A percentile compares a stretch with the other conserved stretches of the same genome.
Conservation (phyloP, 2,888 invertebrate genomes). For the Dasypogon diadema region DNA sequence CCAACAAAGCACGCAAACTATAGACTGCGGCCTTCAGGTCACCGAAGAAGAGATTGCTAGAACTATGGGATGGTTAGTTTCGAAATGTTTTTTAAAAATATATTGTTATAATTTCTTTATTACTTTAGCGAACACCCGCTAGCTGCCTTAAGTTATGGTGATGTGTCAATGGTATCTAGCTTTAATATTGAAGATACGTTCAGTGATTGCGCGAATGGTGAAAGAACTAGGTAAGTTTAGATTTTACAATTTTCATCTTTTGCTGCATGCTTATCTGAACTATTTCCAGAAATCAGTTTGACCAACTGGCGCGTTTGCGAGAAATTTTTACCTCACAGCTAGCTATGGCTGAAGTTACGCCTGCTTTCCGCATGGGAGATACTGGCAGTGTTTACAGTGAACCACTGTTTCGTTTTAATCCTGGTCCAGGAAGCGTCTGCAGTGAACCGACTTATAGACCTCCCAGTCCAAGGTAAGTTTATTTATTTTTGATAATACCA, state of each 20-base stretch:
- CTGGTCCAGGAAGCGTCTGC: constrained; percentile 83
- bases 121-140: constrained; percentile 82
- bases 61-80: constrained; percentile 77
- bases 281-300: constrained; percentile 73
- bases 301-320: constrained; percentile 83
- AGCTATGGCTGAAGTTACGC: constrained; percentile 79
- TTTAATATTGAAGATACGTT: constrained; percentile 72
- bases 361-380: constrained; percentile 71
- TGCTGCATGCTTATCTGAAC: neutral
- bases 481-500: no score
- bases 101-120: neutral
- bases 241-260: neutral
- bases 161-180: constrained; percentile 89
- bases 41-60: constrained; percentile 93
- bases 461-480: constrained; percentile 68
- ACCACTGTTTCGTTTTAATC: constrained; percentile 67
- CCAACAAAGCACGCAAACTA: constrained; percentile 79
- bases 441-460: constrained; percentile 84
- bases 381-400: constrained; percentile 68
- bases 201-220: constrained; percentile 68
- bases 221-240: constrained; percentile 65
- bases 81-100: neutral
- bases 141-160: constrained; percentile 90
- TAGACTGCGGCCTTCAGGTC: constrained; percentile 89
- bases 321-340: constrained; percentile 85